phyloP scores from a whole-genome alignment of 2,113 vertebrate species.

The Pelecanus crispus region DNA sequence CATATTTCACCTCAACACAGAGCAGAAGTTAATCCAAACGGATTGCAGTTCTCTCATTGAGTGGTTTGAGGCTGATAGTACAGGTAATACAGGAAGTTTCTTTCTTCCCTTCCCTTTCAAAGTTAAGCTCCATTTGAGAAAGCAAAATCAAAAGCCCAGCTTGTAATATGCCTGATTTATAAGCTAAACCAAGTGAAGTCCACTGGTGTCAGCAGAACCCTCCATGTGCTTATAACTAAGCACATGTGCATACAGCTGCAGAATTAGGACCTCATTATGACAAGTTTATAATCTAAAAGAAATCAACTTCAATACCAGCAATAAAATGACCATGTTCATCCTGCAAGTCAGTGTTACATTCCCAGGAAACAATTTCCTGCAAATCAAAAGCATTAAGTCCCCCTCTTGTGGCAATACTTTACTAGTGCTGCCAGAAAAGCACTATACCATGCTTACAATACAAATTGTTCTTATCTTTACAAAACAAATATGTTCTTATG shows the following conservation, averaged over 20 bases:
- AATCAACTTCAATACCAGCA: neutral
- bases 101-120: neutral
- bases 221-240: neutral
- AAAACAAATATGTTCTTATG: neutral
- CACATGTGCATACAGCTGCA: neutral
- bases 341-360: neutral
- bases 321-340: neutral
- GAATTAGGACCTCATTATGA: neutral
- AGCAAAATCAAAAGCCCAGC: neutral
- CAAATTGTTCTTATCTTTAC: no score
- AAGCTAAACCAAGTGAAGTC: neutral
- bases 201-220: neutral
- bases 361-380: neutral
- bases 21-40: neutral
- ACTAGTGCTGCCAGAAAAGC: neutral
- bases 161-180: neutral
- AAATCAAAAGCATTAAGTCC: neutral
- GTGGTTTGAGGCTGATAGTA: neutral
- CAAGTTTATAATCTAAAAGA: neutral
- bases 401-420: slow-evolving; percentile 34
- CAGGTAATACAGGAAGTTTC: neutral
- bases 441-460: neutral
- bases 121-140: neutral
- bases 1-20: neutral
- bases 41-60: neutral